These are phyloP conservation scores for Aricia agestis DNA, from an alignment of 1,140 invertebrate species.

Conservation along the genomic window DNA sequence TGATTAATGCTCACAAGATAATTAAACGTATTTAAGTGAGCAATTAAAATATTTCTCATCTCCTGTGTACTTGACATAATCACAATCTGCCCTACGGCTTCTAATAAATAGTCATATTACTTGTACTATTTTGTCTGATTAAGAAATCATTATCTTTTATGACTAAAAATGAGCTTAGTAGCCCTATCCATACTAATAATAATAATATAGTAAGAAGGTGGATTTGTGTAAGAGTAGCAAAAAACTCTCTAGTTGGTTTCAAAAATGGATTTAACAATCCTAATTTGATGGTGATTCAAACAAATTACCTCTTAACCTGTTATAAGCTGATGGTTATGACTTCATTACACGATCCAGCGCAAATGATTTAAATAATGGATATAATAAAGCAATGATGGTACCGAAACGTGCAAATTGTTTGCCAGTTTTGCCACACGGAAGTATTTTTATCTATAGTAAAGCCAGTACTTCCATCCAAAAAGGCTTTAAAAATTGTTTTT, in stretches of 20 bases:
- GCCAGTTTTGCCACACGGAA: too few relatives aligned
- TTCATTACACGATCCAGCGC: neutral
- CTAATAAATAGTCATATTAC: neutral
- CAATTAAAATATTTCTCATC: neutral
- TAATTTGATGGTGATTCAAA: neutral
- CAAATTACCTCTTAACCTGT: neutral
- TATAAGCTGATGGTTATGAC: neutral
- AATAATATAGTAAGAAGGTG: too few relatives aligned
- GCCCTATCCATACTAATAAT: too few relatives aligned
- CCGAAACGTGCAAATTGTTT: too few relatives aligned
- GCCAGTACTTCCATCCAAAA: too few relatives aligned
- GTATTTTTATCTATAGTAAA: too few relatives aligned
- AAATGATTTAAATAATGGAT: slow-evolving; percentile 11
- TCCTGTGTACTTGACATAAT: neutral
- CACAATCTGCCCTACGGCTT: neutral
- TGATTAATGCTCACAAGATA: neutral
- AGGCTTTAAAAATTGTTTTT: too few relatives aligned
- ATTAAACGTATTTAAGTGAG: neutral
- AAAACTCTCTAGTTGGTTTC: too few relatives aligned
- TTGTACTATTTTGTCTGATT: neutral
- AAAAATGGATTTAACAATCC: too few relatives aligned
- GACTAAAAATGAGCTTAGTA: too few relatives aligned
- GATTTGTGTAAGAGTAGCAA: too few relatives aligned
- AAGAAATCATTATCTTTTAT: neutral
- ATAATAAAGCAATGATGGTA: neutral